Evolutionary conservation across 2,113 vertebrate genomes (phyloP), one percentile per base, ranked within the genome.

Genomic region (Choloepus hoffmanni): DNA sequence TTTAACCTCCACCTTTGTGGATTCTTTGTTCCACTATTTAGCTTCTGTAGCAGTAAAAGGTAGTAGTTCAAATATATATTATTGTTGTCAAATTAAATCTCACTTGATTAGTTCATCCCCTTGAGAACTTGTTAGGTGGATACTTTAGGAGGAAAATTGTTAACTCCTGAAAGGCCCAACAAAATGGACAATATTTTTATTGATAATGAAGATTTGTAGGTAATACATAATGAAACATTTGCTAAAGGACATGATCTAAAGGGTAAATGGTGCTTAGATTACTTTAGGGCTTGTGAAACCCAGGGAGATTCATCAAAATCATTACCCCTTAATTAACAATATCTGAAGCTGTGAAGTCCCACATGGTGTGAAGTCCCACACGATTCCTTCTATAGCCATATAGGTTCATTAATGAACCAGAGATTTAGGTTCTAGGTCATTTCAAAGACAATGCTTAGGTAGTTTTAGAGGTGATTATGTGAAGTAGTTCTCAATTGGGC

Each of bases 1-100:
- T 98, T 98, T 96, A 98, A 98, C 98, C 98, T 98, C 98, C 95
- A 97, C 97, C 97, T 98, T 98, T 98, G 97, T 89, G 97, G 90
- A 97, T 97, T 93, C 96, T 98, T 98, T 97, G 94, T 98, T 98
- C 95, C 85, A 92, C 97, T 89, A 92, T 98, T 97, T 96, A 97
- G 97, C 98, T 98, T 98, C 98, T 98, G 98, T 98, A 0, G 1
- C 94, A 70, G 72, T 97, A 97, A 96, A 97, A 95, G 92, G 96
- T 97, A 98, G 89, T 89, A 79, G 96, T 97, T 95, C 24, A 93
- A 89, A 92, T 96, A 96, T 53, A 95, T 97, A 94, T 97, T 97
- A 92, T 96, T 97, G 48, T 76, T 82, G 78, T 95, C 65, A 87
- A 48, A 94, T 93, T 93, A 92, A 95, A 97, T 72, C 73, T 97